Conservation (phyloP, 2,113 vertebrate genomes). For the Salvelinus fontinalis region DNA sequence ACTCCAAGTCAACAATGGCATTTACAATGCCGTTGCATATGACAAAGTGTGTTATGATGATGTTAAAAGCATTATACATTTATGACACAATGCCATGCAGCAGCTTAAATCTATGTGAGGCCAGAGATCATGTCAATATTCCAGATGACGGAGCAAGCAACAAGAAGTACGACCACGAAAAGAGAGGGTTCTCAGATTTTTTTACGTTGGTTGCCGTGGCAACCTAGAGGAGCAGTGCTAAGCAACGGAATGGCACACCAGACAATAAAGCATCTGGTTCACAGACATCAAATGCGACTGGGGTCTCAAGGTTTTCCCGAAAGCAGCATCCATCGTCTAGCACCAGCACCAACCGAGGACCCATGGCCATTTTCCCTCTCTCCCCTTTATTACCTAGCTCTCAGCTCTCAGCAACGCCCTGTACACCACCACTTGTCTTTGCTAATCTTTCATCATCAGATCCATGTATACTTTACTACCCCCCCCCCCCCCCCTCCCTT, state of each 20-base stretch:
- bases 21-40: constrained; percentile 54
- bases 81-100: not conserved
- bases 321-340: not conserved
- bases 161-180: not conserved
- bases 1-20: constrained; percentile 61
- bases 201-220: constrained; percentile 19
- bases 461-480: constrained; percentile 10
- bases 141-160: not conserved
- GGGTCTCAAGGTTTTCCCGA: not conserved
- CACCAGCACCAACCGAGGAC: constrained; percentile 10
- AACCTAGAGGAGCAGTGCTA: not conserved
- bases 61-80: not conserved
- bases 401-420: not conserved
- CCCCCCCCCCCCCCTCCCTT: constrained; percentile 37
- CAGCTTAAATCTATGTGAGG: not conserved
- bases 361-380: not conserved
- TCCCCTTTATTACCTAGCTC: constrained; percentile 15
- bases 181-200: not conserved
- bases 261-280: constrained; percentile 18
- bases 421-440: constrained; percentile 2
- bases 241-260: not conserved
- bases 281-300: constrained; percentile 1
- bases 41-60: constrained; percentile 51
- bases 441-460: not conserved
- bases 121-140: constrained; percentile 3